phyloP scores from a whole-genome alignment of 2,113 vertebrate species.

The Aythya baeri region DNA sequence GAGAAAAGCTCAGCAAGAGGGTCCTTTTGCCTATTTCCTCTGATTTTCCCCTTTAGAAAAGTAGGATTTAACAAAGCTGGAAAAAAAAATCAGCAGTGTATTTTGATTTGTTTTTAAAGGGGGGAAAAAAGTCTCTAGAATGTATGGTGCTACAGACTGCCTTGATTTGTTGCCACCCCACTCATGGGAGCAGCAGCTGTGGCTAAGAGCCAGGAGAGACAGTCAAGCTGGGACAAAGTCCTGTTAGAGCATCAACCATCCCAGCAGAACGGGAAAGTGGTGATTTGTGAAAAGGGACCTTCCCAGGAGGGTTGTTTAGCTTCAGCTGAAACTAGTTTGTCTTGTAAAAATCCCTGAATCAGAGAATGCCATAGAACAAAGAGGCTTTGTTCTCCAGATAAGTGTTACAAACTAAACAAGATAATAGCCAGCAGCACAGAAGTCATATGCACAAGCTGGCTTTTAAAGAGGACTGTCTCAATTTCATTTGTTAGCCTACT shows the following conservation, averaged over 20 bases:
- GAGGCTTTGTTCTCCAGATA: slow-evolving; percentile 8
- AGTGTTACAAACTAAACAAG: background rate
- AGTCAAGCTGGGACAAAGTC: slow-evolving; percentile 18
- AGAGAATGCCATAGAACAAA: slow-evolving; percentile 13
- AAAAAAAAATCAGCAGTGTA: background rate
- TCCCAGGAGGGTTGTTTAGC: background rate
- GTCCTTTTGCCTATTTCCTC: background rate
- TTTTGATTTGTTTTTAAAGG: background rate
- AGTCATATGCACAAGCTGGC: background rate
- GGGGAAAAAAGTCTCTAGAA: background rate
- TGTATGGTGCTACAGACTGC: background rate
- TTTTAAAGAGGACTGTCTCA: background rate
- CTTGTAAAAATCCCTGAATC: slow-evolving; percentile 33
- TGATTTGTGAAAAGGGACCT: background rate
- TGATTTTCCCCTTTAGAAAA: slow-evolving; percentile 8
- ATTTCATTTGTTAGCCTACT: background rate
- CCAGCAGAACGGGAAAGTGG: background rate
- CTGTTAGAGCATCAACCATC: background rate
- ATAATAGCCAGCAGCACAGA: background rate
- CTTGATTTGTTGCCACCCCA: background rate
- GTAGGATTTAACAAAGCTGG: background rate
- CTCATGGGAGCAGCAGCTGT: background rate
- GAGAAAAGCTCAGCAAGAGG: slow-evolving; percentile 14
- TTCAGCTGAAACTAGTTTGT: slow-evolving; percentile 21
- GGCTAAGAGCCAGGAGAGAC: slow-evolving; percentile 17